Percentiles rank a stretch among this genome's conserved stretches.
phyloP scores from a whole-genome alignment of 2,113 vertebrate genomes.

The Telmatochromis brichardi region DNA sequence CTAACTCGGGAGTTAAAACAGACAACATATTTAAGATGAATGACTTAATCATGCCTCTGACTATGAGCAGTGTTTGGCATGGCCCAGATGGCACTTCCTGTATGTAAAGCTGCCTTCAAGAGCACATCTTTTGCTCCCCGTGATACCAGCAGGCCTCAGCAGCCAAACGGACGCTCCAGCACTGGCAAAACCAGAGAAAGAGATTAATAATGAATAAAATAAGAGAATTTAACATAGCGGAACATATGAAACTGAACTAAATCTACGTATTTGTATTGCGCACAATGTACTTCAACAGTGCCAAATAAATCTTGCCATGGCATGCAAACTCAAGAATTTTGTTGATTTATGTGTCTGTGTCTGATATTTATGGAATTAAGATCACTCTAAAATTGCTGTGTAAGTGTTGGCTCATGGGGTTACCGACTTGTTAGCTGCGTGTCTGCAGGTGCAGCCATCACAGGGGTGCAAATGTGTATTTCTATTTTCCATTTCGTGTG shows the following conservation, averaged over 20 bases:
- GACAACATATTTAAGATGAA: background rate
- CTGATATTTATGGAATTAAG: background rate
- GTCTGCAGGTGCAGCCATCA: background rate
- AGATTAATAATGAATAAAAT: background rate
- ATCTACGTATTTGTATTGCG: background rate
- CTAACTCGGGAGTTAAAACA: background rate
- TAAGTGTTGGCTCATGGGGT: background rate
- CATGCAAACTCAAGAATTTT: background rate
- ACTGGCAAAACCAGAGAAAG: background rate
- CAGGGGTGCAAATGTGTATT: background rate
- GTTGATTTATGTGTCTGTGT: background rate
- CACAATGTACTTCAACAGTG: background rate
- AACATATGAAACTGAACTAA: background rate
- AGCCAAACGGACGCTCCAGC: background rate
- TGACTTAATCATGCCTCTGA: background rate
- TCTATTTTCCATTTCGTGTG: background rate
- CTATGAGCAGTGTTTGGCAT: background rate
- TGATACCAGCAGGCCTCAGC: background rate
- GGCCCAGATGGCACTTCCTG: background rate
- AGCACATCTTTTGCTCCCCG: background rate
- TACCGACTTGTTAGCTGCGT: background rate
- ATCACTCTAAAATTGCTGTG: background rate
- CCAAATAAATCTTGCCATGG: background rate
- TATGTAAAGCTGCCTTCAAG: background rate
- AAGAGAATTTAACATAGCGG: background rate